Evolutionary conservation across 2,797 vertebrate species (phyloP).

Genomic region (Cephalopachus bancanus): DNA sequence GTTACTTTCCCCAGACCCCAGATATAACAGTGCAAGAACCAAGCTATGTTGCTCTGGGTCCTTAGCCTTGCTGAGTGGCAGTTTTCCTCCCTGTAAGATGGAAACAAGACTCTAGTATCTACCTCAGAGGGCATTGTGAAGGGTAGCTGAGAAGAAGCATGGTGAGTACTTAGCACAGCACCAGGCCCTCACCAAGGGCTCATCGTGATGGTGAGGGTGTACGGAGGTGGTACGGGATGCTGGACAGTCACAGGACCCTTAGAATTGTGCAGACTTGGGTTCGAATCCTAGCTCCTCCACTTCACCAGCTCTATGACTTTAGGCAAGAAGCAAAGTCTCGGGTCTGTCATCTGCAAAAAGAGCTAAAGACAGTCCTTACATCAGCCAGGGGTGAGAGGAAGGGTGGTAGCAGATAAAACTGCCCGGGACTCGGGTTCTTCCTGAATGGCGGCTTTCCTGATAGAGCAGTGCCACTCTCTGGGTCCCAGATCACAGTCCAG

Average conservation of each 20-base stretch:
- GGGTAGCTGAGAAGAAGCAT: not conserved
- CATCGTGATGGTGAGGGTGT: accelerated
- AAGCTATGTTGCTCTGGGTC: not conserved
- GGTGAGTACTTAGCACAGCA: not conserved
- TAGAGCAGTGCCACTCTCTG: not conserved
- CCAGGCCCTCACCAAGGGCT: not conserved
- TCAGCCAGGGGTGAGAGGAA: not conserved
- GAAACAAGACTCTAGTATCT: not conserved
- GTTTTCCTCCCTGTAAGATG: not conserved
- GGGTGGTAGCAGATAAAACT: not conserved
- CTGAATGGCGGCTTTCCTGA: not conserved
- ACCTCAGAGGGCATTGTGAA: not conserved
- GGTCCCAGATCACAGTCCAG: not conserved
- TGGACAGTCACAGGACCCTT: not conserved
- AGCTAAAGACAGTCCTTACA: not conserved
- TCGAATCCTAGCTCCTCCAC: not conserved
- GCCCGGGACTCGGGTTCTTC: not conserved
- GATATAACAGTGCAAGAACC: not conserved
- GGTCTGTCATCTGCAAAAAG: not conserved
- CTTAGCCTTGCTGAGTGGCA: not conserved
- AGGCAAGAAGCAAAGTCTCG: not conserved
- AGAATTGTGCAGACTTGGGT: not conserved
- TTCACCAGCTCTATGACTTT: not conserved
- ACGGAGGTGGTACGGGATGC: not conserved
- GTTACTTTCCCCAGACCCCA: not conserved